Evolutionary conservation across 1,140 invertebrate genomes (phyloP), one percentile per base, ranked within the genome.

Genomic region (Drosophila navojoa): DNA sequence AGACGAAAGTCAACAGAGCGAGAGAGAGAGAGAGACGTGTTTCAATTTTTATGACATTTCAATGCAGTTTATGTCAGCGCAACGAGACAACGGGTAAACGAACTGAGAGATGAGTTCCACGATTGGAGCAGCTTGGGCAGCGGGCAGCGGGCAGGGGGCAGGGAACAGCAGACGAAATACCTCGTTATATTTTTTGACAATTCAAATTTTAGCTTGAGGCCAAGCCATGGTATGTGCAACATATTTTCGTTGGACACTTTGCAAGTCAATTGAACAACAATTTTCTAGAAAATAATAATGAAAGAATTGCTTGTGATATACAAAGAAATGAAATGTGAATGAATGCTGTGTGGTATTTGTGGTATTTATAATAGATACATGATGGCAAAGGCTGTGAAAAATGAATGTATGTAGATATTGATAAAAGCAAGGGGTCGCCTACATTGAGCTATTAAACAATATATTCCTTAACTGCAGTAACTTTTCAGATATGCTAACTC

Each of bases 41-140:
- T 84, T 74, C 81, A 80, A 85, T 84, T 84, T 84, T 80, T 85
- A 84, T 85, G 81, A 84, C 81, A 85, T 84, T 84, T 73, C 81
- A 84, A 80, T 84, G 81, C 81, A 85, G 81, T 85, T 84, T 71
- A 85, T 84, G 73, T 85, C 81, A 78, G 82, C 66, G 76, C 71
- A 85, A 86, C 54, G 64, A 79, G 62, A 40, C 60, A 85, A 70
- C 61, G 73, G 35, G 58, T 40, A 72, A 59, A 66, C 19, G 49
- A 62, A 57, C 40, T 66, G 62, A 55, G 53, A 66, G 42, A 55
- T 32, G 47, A 47, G 32, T 25, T 10, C 27, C 19, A 19, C 13
- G 22, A 7, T 10, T n/a, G 11, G 35, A n/a, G 7, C 11, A 58
- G 38, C 13, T 38, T 10, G 35, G 11, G 35, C 35, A 38, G 22